Conservation (phyloP, 35 echinoderm and acorn worm genomes). For the Holothuria glaberrima region DNA sequence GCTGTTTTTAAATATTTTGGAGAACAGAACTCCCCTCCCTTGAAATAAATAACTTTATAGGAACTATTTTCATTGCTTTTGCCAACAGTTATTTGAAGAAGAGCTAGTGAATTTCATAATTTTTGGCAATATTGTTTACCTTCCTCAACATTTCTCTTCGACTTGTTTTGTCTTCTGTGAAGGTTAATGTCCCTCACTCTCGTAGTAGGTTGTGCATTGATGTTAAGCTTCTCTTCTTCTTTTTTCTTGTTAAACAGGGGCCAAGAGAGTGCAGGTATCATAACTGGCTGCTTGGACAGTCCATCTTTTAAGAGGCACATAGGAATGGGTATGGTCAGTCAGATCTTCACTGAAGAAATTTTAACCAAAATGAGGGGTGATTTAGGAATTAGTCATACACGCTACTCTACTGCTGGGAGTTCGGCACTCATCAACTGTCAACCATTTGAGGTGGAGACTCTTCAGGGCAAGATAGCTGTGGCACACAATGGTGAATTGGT, state of each 20-base stretch:
- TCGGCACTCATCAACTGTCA: conserved; percentile 93
- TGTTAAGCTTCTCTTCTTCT: too few relatives aligned
- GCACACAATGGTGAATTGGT: conserved; percentile 95
- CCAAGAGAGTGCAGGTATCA: conserved; percentile 95
- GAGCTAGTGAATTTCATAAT: too few relatives aligned
- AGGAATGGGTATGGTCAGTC: conserved; percentile 88
- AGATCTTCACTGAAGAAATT: conserved; percentile 82
- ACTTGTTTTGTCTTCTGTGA: too few relatives aligned
- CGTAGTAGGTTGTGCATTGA: too few relatives aligned
- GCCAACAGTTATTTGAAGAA: too few relatives aligned
- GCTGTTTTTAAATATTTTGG: too few relatives aligned
- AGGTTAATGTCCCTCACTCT: too few relatives aligned
- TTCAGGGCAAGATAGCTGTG: conserved; percentile 93
- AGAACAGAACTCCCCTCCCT: too few relatives aligned
- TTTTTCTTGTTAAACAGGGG: conserved; percentile 71
- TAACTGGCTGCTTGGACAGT: conserved; percentile 70
- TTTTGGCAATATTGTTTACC: too few relatives aligned
- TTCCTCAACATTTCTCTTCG: too few relatives aligned
- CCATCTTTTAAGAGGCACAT: conserved; percentile 84
- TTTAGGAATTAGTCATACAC: conserved; percentile 90
- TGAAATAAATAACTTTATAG: too few relatives aligned
- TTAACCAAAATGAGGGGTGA: conserved; percentile 81
- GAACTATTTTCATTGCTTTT: too few relatives aligned
- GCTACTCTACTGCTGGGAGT: conserved; percentile 80
- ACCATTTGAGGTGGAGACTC: conserved; percentile 94